phyloP scores from a whole-genome alignment of 2,888 invertebrate genomes.

The Nysson spinosus region DNA sequence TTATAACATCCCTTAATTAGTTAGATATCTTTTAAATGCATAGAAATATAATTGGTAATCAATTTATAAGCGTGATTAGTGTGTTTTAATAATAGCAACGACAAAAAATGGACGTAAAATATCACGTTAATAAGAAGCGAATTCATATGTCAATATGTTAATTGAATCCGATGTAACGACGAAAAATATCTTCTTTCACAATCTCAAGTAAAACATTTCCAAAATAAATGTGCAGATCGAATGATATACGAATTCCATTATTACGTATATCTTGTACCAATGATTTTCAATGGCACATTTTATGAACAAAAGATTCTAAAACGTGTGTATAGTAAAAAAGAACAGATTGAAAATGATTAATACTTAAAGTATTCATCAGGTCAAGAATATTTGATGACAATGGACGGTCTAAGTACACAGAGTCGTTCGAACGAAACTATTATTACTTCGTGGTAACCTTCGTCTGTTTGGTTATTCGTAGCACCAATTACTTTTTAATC shows the following conservation, averaged over 20 bases:
- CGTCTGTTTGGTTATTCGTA: slow-evolving; percentile 5
- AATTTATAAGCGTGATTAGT: slow-evolving; percentile 2
- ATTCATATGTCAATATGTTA: not conserved
- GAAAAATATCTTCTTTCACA: not conserved
- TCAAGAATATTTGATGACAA: slow-evolving; percentile 19
- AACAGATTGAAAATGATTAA: not conserved
- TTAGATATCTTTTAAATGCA: slow-evolving; percentile 36
- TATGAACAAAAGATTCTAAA: not conserved
- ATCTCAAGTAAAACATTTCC: not conserved
- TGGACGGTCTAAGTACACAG: slow-evolving; percentile 52
- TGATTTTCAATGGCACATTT: slow-evolving; percentile 1
- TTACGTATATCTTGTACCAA: not conserved
- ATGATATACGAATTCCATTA: slow-evolving; percentile 6
- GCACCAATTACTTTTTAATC: slow-evolving; percentile 1
- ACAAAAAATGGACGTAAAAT: not conserved
- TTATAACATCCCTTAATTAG: slow-evolving; percentile 17
- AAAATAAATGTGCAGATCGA: not conserved
- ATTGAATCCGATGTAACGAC: not conserved
- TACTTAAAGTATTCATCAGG: not conserved
- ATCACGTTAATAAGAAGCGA: too few relatives aligned
- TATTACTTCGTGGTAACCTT: slow-evolving; percentile 21
- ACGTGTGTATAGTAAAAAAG: not conserved
- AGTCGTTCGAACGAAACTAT: slow-evolving; percentile 13
- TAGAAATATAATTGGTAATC: slow-evolving; percentile 15
- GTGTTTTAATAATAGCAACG: slow-evolving; percentile 2